Evolutionary conservation across 2,888 invertebrate species (phyloP).

Genomic region (Pemphredon lugubris): DNA sequence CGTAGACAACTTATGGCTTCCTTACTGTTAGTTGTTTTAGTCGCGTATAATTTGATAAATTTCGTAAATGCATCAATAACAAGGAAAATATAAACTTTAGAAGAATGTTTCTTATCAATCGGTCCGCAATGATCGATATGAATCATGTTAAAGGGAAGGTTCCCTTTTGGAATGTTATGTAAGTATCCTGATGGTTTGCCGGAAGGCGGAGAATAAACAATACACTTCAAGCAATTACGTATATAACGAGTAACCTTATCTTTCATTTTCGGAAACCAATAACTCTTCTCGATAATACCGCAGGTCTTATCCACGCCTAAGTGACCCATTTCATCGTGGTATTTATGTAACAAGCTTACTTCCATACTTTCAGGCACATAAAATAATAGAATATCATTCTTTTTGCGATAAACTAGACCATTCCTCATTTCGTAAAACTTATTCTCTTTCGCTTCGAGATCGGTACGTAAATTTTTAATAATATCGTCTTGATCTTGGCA

Average conservation of each 20-base stretch:
- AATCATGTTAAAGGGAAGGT: neutral
- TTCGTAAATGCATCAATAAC: conserved; percentile 13
- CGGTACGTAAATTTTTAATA: neutral
- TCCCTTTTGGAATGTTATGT: conserved; percentile 4
- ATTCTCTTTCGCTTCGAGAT: neutral
- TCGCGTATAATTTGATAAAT: conserved; percentile 2
- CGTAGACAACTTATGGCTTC: conserved; percentile 40
- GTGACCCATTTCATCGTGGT: conserved; percentile 21
- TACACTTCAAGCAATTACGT: conserved; percentile 11
- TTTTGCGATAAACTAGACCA: conserved; percentile 14
- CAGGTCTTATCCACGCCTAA: neutral
- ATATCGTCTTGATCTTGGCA: neutral
- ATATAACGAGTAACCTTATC: conserved; percentile 3
- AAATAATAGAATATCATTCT: neutral
- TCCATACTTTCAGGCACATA: too few species aligned
- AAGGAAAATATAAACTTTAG: conserved; percentile 50
- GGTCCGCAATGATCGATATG: conserved; percentile 15
- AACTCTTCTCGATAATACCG: neutral
- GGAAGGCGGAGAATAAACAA: neutral
- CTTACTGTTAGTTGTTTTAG: conserved; percentile 33
- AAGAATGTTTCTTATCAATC: neutral
- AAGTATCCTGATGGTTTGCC: neutral
- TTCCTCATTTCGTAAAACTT: conserved; percentile 1
- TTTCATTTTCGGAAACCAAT: conserved; percentile 8
- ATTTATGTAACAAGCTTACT: neutral